phyloP scores from a whole-genome alignment of 2,888 invertebrate genomes.

The Lithophane ornitopus region DNA sequence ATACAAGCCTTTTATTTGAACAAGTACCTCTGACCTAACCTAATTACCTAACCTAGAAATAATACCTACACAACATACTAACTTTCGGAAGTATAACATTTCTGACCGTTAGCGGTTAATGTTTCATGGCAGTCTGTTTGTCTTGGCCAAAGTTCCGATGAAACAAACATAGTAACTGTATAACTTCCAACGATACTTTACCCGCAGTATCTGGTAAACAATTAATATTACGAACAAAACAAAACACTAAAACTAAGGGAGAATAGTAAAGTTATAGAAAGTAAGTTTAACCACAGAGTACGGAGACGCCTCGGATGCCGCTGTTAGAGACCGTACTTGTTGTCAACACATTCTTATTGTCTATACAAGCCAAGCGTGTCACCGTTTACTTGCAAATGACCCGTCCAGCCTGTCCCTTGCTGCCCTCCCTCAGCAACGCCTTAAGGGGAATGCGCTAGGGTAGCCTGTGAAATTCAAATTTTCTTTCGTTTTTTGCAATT shows the following conservation, averaged over 20 bases:
- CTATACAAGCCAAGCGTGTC: too few species aligned
- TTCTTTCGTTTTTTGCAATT: too few species aligned
- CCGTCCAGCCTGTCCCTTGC: too few species aligned
- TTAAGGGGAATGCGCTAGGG: too few species aligned
- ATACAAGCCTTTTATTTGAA: neutral
- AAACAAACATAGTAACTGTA: slow-evolving; percentile 52
- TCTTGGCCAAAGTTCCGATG: slow-evolving; percentile 44
- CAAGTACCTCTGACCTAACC: too few species aligned
- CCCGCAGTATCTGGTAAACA: slow-evolving; percentile 58
- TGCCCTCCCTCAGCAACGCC: too few species aligned
- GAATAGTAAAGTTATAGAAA: too few species aligned
- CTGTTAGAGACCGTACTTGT: too few species aligned
- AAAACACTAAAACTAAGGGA: slow-evolving; percentile 62
- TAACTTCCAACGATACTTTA: slow-evolving; percentile 57
- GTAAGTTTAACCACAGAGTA: slow-evolving; percentile 40
- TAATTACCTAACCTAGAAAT: slow-evolving; percentile 6
- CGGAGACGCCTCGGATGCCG: neutral
- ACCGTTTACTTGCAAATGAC: too few species aligned
- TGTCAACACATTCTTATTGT: neutral
- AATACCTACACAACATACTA: slow-evolving; percentile 7
- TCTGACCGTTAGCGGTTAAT: slow-evolving; percentile 42
- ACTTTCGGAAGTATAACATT: slow-evolving; percentile 17
- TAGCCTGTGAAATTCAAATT: too few species aligned
- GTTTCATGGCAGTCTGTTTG: slow-evolving; percentile 47
- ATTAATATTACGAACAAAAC: slow-evolving; percentile 63